These are phyloP conservation scores for Carpatolechia fugitivella DNA, from an alignment of 2,888 invertebrate genomes.

Conservation along the genomic window DNA sequence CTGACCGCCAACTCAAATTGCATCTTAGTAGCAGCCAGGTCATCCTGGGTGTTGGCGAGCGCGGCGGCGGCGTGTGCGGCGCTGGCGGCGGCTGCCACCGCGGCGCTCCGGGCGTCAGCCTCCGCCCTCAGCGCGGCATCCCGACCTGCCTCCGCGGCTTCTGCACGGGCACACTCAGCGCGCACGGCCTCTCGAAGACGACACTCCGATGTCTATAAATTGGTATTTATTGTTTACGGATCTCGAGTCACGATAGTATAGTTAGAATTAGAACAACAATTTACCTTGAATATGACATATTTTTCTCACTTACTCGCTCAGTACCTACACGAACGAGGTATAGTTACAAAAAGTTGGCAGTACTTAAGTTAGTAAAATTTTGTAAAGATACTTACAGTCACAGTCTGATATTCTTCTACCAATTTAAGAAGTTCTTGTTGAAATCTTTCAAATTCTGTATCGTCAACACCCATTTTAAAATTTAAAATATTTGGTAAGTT, in stretches of 20 bases:
- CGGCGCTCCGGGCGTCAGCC: conserved; percentile 52
- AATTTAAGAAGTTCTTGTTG: conserved; percentile 62
- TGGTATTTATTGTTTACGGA: neutral
- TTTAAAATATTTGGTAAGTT: neutral
- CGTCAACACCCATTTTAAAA: conserved; percentile 27
- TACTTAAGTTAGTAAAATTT: too few relatives aligned
- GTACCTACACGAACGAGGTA: too few relatives aligned
- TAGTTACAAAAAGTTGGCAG: too few relatives aligned
- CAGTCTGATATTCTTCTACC: conserved; percentile 54
- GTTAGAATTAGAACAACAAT: too few relatives aligned
- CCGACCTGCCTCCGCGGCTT: conserved; percentile 53
- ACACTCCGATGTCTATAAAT: conserved; percentile 49
- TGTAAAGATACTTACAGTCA: conserved; percentile 43
- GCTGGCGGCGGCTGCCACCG: conserved; percentile 55
- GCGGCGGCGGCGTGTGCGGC: conserved; percentile 51
- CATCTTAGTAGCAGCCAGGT: conserved; percentile 49
- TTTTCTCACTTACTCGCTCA: too few relatives aligned
- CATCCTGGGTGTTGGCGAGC: conserved; percentile 49
- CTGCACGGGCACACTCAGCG: conserved; percentile 53
- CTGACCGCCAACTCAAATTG: conserved; percentile 56
- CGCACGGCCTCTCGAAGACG: conserved; percentile 57
- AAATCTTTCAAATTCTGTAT: conserved; percentile 55
- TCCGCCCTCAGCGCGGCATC: conserved; percentile 50
- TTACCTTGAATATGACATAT: too few relatives aligned
- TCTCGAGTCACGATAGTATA: too few relatives aligned